Base-by-base conservation (phyloP, 2,113 vertebrate species). In the Helogale parvula region DNA sequence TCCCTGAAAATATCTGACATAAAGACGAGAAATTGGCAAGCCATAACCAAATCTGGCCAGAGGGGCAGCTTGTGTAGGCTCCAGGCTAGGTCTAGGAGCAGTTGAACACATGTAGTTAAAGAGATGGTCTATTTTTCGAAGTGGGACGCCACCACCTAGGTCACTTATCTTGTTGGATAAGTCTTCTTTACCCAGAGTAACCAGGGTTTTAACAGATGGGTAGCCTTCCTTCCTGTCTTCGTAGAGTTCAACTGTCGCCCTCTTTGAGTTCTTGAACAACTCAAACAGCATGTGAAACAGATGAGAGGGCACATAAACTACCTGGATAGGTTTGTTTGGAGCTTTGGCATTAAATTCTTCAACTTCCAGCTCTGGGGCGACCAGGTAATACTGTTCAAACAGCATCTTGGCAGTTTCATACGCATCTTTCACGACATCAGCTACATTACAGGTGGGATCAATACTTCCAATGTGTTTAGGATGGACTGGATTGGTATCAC, bases 101-200 rank as follows among this genome's bases (percentile, higher is more conserved):
- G 99, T 99, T 94, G 99, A 99, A 98, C 99, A 99, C 99, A 99
- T 99, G 98, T 99, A 99, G 98, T 99, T 99, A 98, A 99, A 99
- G 81, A 99, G 98, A 52, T 99, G 99, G 92, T 99, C 99, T 94
- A 99, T 99, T 99, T 99, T 99, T 97, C 99, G 99, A 95, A 99
- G 98, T 92, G 99, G 99, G 88, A 99, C 99, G 47, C 99, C 99
- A 97, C 99, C 99, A 85, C 99, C 99, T 97, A 99, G 93, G 98
- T 99, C 99, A 89, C 99, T 99, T 98, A 99, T 99, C 99, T 99
- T 99, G 98, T 99, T 99, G 89, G 99, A 99, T 2, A 99, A 99
- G 98, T 99, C 99, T 98, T 99, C 99, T 98, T 99, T 99, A 66
- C 99, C 99, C 98, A 99, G 97, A 88, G 99, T 99, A 98, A 99